These are phyloP conservation scores for Euclidia mi DNA, from an alignment of 2,888 invertebrate genomes.

Conservation along the genomic window DNA sequence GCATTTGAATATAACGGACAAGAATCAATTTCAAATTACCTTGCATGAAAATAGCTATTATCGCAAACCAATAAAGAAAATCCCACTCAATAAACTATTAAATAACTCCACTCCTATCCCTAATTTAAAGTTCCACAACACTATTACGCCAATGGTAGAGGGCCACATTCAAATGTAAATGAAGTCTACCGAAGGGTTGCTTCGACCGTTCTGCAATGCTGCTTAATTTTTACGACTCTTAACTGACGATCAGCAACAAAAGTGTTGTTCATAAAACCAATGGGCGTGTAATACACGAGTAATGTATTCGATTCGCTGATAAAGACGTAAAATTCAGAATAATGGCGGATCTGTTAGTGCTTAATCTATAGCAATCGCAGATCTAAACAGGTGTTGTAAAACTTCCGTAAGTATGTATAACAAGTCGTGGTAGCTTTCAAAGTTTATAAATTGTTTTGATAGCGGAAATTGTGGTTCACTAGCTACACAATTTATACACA, in stretches of 20 bases:
- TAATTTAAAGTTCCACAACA: too few relatives aligned
- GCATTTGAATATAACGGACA: too few relatives aligned
- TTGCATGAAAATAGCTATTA: too few relatives aligned
- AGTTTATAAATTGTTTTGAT: too few relatives aligned
- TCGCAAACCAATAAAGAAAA: too few relatives aligned
- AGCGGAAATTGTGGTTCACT: too few relatives aligned
- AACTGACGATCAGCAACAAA: slow-evolving; percentile 7
- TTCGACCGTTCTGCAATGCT: slow-evolving; percentile 44
- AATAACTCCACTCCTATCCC: too few relatives aligned
- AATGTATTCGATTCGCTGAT: background rate
- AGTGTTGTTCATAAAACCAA: slow-evolving; percentile 3
- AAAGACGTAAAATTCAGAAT: background rate
- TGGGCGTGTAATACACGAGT: background rate
- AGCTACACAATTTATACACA: too few relatives aligned
- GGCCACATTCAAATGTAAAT: slow-evolving; percentile 60
- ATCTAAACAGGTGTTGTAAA: background rate
- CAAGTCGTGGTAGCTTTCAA: too few relatives aligned
- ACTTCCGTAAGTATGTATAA: too few relatives aligned
- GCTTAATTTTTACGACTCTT: slow-evolving; percentile 15
- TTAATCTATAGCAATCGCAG: background rate
- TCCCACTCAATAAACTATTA: too few relatives aligned
- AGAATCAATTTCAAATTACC: too few relatives aligned
- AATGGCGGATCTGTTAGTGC: slow-evolving; percentile 3
- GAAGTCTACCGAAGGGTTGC: slow-evolving; percentile 25
- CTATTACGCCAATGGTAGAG: slow-evolving; percentile 44